Evolutionary conservation across 2,797 vertebrate genomes (phyloP), one percentile per base, ranked within the genome.

Genomic region (Parauchenoglanis punctatus): DNA sequence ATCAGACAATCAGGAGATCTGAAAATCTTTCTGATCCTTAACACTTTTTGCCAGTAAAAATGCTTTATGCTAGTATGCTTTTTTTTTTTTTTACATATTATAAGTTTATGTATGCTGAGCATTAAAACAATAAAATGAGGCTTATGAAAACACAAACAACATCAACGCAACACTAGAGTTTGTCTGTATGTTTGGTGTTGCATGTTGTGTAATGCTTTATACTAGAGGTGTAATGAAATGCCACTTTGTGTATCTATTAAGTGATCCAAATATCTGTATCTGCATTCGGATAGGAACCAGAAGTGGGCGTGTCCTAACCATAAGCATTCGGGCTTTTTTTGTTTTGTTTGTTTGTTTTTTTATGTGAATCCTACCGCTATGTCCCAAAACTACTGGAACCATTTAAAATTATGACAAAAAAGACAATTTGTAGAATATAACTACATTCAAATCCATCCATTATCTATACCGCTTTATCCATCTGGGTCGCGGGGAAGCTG

Each of bases 81-180:
- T 61, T 25, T 20, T 59, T 59, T 68, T 17, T 68, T 67, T 31
- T 68, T 10, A 67, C 4, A 65, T 49, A 46, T 5, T 46, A 73
- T 8, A 44, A 1, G 49, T 52, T 18, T 72, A 73, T 46, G 7
- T 18, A 25, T 10, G 40, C 8, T 73, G 20, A 73, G 40, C 46
- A 73, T 5, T 25, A 46, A 73, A 73, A 25, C 40, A 76, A 25
- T 52, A 76, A 49, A 76, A 75, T 49, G 40, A 25, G 72, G 23
- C 44, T 75, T 40, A 8, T 72, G 72, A n/a, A 49, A 75, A 76
- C 46, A 52, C 73, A 76, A 52, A 76, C 73, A 49, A 25, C 58
- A 59, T 44, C 18, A 75, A 13, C 2, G 0, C 72, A 49, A 75
- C 72, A 13, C 23, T 25, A 52, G 25, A 1, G 12, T 52, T 49